phyloP scores from a whole-genome alignment of 2,888 invertebrate genomes.

The Dryomyza anilis region DNA sequence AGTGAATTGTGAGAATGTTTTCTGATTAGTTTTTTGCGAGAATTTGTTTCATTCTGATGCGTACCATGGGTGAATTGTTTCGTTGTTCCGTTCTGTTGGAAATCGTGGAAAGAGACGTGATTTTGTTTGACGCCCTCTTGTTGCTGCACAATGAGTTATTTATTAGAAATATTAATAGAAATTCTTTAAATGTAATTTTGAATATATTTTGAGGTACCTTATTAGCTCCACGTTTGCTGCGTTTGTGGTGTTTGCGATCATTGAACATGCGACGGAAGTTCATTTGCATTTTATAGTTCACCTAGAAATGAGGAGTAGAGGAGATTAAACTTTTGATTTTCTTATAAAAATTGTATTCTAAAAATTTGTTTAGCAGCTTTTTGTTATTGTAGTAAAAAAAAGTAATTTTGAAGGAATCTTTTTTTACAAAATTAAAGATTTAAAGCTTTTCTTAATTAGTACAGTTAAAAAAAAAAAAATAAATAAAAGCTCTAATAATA shows the following conservation, averaged over 20 bases:
- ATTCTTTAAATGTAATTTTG: not conserved
- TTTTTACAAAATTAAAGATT: too few relatives aligned
- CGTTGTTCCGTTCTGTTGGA: constrained; percentile 86
- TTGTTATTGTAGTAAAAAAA: too few relatives aligned
- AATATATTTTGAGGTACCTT: constrained; percentile 67
- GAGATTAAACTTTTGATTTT: too few relatives aligned
- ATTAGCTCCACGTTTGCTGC: constrained; percentile 78
- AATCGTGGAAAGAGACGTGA: constrained; percentile 88
- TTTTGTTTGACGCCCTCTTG: constrained; percentile 82
- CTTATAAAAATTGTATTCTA: too few relatives aligned
- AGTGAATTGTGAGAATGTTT: constrained; percentile 63
- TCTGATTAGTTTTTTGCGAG: constrained; percentile 66
- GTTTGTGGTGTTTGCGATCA: constrained; percentile 83
- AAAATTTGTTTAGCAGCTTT: too few relatives aligned
- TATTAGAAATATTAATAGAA: not conserved
- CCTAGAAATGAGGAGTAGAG: constrained; percentile 53
- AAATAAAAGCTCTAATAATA: too few relatives aligned
- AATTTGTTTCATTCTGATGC: constrained; percentile 70
- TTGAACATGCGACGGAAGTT: constrained; percentile 86
- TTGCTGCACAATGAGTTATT: constrained; percentile 49
- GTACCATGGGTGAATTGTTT: constrained; percentile 85
- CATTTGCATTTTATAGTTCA: constrained; percentile 88
- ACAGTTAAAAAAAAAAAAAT: too few relatives aligned
- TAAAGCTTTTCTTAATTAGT: too few relatives aligned
- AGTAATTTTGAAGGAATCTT: too few relatives aligned